Evolutionary conservation across 2,797 vertebrate species (phyloP), one percentile per base, ranked within the genome.

Genomic region (Cuculus canorus): DNA sequence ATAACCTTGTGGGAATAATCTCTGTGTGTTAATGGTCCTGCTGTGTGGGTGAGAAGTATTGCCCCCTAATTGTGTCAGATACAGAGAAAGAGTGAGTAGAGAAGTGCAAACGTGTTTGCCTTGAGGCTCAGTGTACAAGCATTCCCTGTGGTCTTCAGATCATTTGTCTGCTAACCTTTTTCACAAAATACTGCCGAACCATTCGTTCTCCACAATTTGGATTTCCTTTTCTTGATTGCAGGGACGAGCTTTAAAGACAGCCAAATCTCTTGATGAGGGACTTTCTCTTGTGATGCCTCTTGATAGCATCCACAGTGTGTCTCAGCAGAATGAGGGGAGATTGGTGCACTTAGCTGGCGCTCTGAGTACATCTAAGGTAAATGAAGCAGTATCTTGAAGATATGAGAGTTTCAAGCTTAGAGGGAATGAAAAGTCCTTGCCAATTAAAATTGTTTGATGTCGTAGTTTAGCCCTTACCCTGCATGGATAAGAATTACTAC

Each of bases 201-300:
- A 0, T 4, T 82, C 17, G 32, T 81, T 75, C 43, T 90, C 25
- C 28, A 28, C 69, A 66, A 8, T 3, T 12, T 63, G 22, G 35
- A 91, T 85, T 82, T 88, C 56, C n/a, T 73, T 80, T 79, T 65
- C 35, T 28, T 37, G 4, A 6, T 82, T 89, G 11, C 87, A 99
- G 99, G 99, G 99, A 18, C 98, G 98, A 22, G 98, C 99, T 24
- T 85, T 99, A 95, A 98, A 97, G 82, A 99, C 98, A 2, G 98
- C 98, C 2, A 94, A 78, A 10, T 98, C 98, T 33, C 97, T 99
- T 30, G 98, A 99, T 10, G 99, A 99, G 91, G 99, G 99, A 4
- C 98, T 99, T 17, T 98, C 98, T 30, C 98, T 98, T 63, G 98
- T 99, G 28, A 95, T 99, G 37, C 95, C 98, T 28, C 96, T 99